Base-by-base conservation (phyloP, 2,888 invertebrate genomes). In the Nineta flava region DNA sequence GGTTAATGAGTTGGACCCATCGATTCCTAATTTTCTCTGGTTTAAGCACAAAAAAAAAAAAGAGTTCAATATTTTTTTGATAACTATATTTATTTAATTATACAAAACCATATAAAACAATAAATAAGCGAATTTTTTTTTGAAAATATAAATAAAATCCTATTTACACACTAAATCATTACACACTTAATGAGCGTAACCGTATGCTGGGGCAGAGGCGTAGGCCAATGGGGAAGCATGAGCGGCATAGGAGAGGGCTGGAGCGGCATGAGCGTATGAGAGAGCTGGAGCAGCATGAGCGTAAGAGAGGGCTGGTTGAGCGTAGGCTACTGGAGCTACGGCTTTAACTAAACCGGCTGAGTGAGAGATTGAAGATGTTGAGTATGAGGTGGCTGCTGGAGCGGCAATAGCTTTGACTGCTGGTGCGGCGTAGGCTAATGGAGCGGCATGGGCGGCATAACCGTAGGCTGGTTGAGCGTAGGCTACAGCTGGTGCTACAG, bases 321-420 rank as follows among this genome's bases (percentile, higher is more conserved):
- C 38, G n/a, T 38, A 50, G 32, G 49, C 49, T 26, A 48, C 40
- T 16, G 48, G 48, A 21, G 48, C 40, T 3, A 42, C 41, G 6
- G 46, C 50, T 57, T 58, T 53, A 9, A 72, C 53, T 13, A 76
- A 77, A 26, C 19, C 10, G 78, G 81, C 75, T 59, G 82, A 81
- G 17, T 79, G 69, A 60, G 82, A 82, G 59, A 79, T 76, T 42
- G 79, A 38, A 38, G 38, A 79, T 61, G 79, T 81, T 46, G 81
- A 81, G 70, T 75, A 83, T 7, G 83, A 82, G 2, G 83, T 83
- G 63, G 81, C 79, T 77, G 53, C 81, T 81, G 55, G 83, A 68
- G 62, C 83, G 83, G 62, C 83, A 83, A 52, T 72, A 76, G 45
- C 75, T 73, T 54, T 79, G 70, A 55, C 76, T 63, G 56, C 74